Evolutionary conservation across 2,888 invertebrate species (phyloP).

Genomic region (Drosophila infuscata): DNA sequence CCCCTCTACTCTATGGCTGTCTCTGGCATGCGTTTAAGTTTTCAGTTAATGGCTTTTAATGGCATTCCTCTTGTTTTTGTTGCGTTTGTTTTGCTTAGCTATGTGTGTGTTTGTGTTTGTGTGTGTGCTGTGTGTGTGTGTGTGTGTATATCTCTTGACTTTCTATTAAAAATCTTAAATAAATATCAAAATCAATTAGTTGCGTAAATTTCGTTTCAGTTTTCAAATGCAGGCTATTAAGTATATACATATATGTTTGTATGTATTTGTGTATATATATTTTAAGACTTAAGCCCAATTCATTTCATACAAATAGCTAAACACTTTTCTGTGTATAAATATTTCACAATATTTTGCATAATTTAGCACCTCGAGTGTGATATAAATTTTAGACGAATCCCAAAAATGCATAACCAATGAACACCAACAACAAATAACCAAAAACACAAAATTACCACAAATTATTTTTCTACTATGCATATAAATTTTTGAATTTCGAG

Average conservation of each 20-base stretch:
- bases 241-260: constrained; percentile 2
- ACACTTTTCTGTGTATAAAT: constrained; percentile 8
- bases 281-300: not conserved
- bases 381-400: constrained; percentile 43
- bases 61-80: constrained; percentile 57
- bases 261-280: not conserved
- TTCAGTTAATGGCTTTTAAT: constrained; percentile 83
- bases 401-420: constrained; percentile 41
- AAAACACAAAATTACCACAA: constrained; percentile 39
- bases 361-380: constrained; percentile 30
- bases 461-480: constrained; percentile 32
- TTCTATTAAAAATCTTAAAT: constrained; percentile 59
- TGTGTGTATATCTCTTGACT: constrained; percentile 29
- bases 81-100: constrained; percentile 37
- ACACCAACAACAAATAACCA: constrained; percentile 48
- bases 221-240: constrained; percentile 23
- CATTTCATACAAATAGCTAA: not conserved
- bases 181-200: constrained; percentile 81
- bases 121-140: constrained; percentile 19
- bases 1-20: constrained; percentile 34
- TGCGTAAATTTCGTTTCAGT: constrained; percentile 63
- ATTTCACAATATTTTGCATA: constrained; percentile 27
- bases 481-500: constrained; percentile 49
- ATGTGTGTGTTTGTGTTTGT: constrained; percentile 9
- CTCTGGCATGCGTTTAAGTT: constrained; percentile 80